These are phyloP conservation scores for Ceratosolen solmsi DNA, from an alignment of 1,140 invertebrate species.

Conservation along the genomic window DNA sequence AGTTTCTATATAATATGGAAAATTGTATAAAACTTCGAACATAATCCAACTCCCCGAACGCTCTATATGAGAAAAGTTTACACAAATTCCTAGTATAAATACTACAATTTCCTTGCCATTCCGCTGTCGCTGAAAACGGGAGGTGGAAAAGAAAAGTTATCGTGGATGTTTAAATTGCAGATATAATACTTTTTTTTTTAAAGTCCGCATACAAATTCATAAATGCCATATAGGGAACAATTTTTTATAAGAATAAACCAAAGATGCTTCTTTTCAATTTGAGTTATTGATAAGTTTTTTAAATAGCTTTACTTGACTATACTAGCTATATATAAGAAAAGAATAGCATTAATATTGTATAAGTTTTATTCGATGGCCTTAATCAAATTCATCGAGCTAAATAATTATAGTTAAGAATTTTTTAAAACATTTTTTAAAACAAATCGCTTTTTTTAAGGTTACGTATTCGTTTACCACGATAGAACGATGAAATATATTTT, in stretches of 20 bases:
- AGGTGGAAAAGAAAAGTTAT: constrained; percentile 8
- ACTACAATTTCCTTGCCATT: constrained; percentile 1
- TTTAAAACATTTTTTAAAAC: too few species aligned
- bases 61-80: constrained; percentile 34
- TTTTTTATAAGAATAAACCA: not conserved
- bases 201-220: not conserved
- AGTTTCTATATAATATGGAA: not conserved
- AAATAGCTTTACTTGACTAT: too few species aligned
- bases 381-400: too few species aligned
- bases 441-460: too few species aligned
- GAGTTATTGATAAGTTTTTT: not conserved
- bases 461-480: too few species aligned
- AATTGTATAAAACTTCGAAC: constrained; percentile 14
- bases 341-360: too few species aligned
- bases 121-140: not conserved
- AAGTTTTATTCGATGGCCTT: too few species aligned
- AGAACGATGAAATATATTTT: too few species aligned
- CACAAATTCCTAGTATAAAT: constrained; percentile 37
- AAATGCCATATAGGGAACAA: not conserved
- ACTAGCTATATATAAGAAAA: too few species aligned
- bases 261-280: not conserved
- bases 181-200: constrained; percentile 25
- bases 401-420: too few species aligned
- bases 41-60: constrained; percentile 10
- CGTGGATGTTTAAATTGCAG: not conserved